phyloP scores from a whole-genome alignment of 2,888 invertebrate species.

The Suillia variegata region DNA sequence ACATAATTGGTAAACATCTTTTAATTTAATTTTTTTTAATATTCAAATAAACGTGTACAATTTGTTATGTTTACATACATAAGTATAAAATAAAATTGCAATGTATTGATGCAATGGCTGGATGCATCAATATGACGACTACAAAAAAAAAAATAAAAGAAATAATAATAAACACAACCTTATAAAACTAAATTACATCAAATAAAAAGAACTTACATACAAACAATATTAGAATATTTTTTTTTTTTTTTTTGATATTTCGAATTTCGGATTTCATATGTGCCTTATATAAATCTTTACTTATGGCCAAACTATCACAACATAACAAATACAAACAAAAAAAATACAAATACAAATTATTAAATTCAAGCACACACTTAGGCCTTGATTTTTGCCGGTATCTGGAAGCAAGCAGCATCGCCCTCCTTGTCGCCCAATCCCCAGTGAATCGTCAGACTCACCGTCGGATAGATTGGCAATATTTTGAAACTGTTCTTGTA shows the following conservation, averaged over 20 bases:
- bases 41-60: not conserved
- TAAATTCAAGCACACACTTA: constrained; percentile 25
- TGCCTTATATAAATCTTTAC: not conserved
- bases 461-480: constrained; percentile 62
- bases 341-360: constrained; percentile 3
- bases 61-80: not conserved
- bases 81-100: not conserved
- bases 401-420: constrained; percentile 70
- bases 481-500: constrained; percentile 72
- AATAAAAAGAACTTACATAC: constrained; percentile 9
- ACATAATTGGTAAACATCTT: too few relatives aligned
- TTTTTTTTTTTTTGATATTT: too few relatives aligned
- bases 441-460: constrained; percentile 70
- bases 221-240: not conserved
- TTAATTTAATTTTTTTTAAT: not conserved
- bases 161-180: too few relatives aligned
- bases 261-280: too few relatives aligned
- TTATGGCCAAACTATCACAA: not conserved
- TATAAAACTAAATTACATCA: too few relatives aligned
- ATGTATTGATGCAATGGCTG: constrained; percentile 28
- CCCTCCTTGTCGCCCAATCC: constrained; percentile 63
- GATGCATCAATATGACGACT: constrained; percentile 21
- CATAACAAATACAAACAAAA: constrained; percentile 5
- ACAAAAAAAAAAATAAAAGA: too few relatives aligned
- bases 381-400: constrained; percentile 69